These are phyloP conservation scores for Eciton burchellii DNA, from an alignment of 1,140 invertebrate genomes.

Conservation along the genomic window DNA sequence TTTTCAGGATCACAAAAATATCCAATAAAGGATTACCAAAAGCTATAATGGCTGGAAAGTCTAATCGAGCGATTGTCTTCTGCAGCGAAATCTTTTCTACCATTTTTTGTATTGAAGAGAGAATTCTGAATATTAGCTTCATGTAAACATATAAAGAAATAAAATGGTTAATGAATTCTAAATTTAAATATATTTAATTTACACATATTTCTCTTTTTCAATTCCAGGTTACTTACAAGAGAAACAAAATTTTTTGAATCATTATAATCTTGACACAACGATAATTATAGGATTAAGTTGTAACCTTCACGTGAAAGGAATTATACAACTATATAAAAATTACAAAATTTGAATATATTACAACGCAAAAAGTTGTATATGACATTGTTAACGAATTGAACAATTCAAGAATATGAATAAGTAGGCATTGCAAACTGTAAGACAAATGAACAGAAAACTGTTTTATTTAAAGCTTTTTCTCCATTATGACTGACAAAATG, in stretches of 20 bases:
- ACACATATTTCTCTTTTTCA: not conserved
- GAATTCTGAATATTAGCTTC: constrained; percentile 16
- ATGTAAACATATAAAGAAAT: not conserved
- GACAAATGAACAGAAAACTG: not conserved
- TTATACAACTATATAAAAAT: not conserved
- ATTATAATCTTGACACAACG: not conserved
- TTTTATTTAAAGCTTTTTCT: not conserved
- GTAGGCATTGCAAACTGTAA: not conserved
- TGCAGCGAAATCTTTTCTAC: constrained; percentile 69
- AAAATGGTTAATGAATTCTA: not conserved
- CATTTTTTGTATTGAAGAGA: constrained; percentile 64
- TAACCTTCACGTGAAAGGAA: not conserved
- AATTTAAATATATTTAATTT: not conserved
- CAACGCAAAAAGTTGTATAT: not conserved
- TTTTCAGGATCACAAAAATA: constrained; percentile 85
- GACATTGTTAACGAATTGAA: not conserved
- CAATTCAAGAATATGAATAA: not conserved
- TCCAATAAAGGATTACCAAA: constrained; percentile 90
- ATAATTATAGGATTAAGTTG: not conserved
- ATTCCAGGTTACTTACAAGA: constrained; percentile 7
- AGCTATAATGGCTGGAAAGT: constrained; percentile 79
- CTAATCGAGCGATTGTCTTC: constrained; percentile 60
- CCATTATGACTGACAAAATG: not conserved
- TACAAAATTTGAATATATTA: too few relatives aligned
- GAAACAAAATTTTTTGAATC: not conserved